Evolutionary conservation across 2,888 invertebrate species (phyloP).

Genomic region (Hirtodrosophila cameraria): DNA sequence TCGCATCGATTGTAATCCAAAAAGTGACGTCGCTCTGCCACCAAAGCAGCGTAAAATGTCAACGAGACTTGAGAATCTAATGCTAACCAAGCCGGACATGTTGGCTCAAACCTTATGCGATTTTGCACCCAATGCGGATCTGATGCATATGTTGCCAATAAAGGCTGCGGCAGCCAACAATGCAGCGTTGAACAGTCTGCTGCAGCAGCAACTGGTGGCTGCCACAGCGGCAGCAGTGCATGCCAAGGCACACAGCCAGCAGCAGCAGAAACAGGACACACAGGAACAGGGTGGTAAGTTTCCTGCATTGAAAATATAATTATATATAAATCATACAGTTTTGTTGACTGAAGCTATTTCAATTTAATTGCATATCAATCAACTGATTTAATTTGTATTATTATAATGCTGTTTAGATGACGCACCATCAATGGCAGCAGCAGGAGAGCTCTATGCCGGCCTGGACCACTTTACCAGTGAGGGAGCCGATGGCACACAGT

Average conservation of each 20-base stretch:
- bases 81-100: constrained; percentile 80
- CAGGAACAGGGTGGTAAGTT: constrained; percentile 62
- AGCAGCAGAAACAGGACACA: constrained; percentile 42
- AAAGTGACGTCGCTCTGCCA: constrained; percentile 52
- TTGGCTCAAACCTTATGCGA: constrained; percentile 82
- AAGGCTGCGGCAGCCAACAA: constrained; percentile 74
- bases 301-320: not conserved
- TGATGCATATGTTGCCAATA: constrained; percentile 82
- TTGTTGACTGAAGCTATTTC: too few species aligned
- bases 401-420: constrained; percentile 41
- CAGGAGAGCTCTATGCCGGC: constrained; percentile 81
- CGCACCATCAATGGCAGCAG: constrained; percentile 25
- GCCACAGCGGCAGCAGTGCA: constrained; percentile 74
- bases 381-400: too few species aligned
- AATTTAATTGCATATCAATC: too few species aligned
- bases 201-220: constrained; percentile 80
- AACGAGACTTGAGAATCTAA: constrained; percentile 81
- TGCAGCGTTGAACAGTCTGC: constrained; percentile 71
- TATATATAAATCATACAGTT: too few species aligned
- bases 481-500: constrained; percentile 81
- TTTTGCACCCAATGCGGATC: constrained; percentile 80
- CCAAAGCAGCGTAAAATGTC: constrained; percentile 78
- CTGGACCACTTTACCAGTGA: constrained; percentile 80
- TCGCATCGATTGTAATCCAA: constrained; percentile 45
- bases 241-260: constrained; percentile 60